Evolutionary conservation across 23 tunicate genomes (phyloP), one percentile per base, ranked within the genome.

Genomic region (Corella eumyota): DNA sequence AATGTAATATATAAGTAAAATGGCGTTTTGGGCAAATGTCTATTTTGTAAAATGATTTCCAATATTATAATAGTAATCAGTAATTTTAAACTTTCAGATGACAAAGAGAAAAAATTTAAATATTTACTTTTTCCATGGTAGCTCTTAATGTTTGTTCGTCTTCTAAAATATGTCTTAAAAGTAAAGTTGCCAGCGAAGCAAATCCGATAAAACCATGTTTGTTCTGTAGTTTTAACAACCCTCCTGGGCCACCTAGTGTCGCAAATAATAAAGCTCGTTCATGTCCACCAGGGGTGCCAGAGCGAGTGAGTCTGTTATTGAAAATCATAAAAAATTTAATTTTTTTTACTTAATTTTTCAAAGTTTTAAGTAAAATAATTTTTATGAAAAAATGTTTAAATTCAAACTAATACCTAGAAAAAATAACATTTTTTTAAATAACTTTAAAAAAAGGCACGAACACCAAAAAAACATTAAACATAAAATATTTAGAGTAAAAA

Each of bases 161-260:
- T 70, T 92, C 98, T 20, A 92, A 55, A 1, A 92, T 67, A 47
- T 83, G 93, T 1, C 93, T 60, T 20, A 92, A 47, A 24, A 92
- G 78, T 6, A 92, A 61, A 0, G 98, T 81, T 15, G 98, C 98
- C 24, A 92, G 80, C 1, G 98, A 82, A 2, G 79, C 78, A 40
- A 92, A 92, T 1, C 98, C 98, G n/a, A 64, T 52, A 67, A 83
- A 92, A 23, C 92, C 98, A 37, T 90, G 93, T 0, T 49, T 54
- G 30, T 71, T 51, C 32, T 64, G 60, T 28, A 92, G 67, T 40
- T 60, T 55, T 22, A 92, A 72, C 51, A 92, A 36, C n/a, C 75
- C 79, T 19, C 76, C 69, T 21, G 85, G 68, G 2, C 98, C 98
- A 11, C 81, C 98, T 3, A 81, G 53, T 34, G 70, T 56, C 2